Base-by-base conservation (phyloP, 1,140 invertebrate species). In the Gonioctena quinquepunctata region DNA sequence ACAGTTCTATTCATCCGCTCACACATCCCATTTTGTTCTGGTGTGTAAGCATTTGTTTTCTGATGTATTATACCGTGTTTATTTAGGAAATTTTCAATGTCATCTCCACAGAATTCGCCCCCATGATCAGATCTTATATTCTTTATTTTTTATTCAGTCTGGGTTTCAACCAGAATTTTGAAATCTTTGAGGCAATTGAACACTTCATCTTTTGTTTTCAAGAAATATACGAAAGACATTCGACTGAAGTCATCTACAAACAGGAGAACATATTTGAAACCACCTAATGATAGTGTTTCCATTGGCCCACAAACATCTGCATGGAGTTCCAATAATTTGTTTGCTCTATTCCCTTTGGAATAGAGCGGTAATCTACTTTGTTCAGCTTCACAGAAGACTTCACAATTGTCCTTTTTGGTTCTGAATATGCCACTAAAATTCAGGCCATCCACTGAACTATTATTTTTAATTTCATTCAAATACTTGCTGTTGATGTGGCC, bases 181-280 rank as follows among this genome's bases (percentile, higher is more conserved):
- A 33, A 11, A 13, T 33, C 28, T 68, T 73, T 71, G 22, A 76
- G 72, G 74, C 72, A 49, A 6, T 73, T 18, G 22, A 71, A 70
- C 6, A 77, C 77, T 70, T 82, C 69, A 75, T 54, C 54, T 70
- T 83, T 81, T 19, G 57, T 64, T 68, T 79, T 76, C 6, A 82
- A 79, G 8, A 84, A 76, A 71, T 82, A 83, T 16, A 83, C 77
- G 65, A 78, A 72, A 13, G 49, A 62, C 72, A 80, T 82, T 68
- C 76, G 71, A n/a, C 77, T 82, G 61, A 56, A 83, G 70, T 85
- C 80, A 77, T 84, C 82, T 62, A 77, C 74, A 27, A 83, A 81
- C 18, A 77, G 76, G 6, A 83, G 60, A 28, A 23, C 21, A 59
- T 59, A 59, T 26, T 26, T 72, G 82, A 77, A 68, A 83, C 68